A percentile compares a stretch with the other conserved stretches of the same genome.
These are phyloP conservation scores for Branchipolynoe longqiensis DNA, from an alignment of 2,888 invertebrate species.

Conservation along the genomic window DNA sequence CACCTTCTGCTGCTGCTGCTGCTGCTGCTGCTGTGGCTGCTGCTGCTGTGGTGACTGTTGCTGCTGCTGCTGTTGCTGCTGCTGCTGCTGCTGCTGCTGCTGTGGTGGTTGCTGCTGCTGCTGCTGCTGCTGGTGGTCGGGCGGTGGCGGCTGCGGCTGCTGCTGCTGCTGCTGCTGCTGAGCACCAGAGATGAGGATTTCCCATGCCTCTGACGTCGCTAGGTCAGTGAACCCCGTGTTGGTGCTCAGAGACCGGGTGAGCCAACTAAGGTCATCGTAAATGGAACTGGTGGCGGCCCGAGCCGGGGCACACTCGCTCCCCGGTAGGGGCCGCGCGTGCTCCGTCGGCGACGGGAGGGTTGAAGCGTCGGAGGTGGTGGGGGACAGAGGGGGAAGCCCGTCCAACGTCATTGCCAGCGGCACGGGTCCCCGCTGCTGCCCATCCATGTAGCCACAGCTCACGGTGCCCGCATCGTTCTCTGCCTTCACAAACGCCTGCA, in stretches of 20 bases:
- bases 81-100: constrained; percentile 21
- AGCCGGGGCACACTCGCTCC: background rate
- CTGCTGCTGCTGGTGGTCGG: background rate
- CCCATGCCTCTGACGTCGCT: constrained; percentile 43
- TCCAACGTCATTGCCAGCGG: constrained; percentile 9
- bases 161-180: constrained; percentile 12
- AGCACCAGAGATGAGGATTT: constrained; percentile 25
- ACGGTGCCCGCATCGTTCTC: constrained; percentile 8
- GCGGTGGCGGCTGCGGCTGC: background rate
- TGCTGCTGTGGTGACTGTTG: background rate
- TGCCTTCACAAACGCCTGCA: constrained; percentile 34
- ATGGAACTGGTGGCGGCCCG: background rate
- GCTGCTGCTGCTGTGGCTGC: background rate
- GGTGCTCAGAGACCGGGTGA: constrained; percentile 17
- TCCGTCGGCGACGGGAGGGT: constrained; percentile 48
- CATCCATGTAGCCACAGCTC: constrained; percentile 43
- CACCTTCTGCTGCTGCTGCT: background rate
- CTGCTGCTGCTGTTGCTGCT: constrained; percentile 3
- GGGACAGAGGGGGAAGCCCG: constrained; percentile 24
- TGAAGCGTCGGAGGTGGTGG: constrained; percentile 38
- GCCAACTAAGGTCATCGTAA: constrained; percentile 38
- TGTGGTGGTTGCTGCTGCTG: constrained; percentile 19
- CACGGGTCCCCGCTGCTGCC: constrained; percentile 40
- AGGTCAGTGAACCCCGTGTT: constrained; percentile 27
- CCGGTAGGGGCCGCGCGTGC: constrained; percentile 32